Conservation (phyloP, 2,113 vertebrate species). For the Sinocyclocheilus maitianheensis region DNA sequence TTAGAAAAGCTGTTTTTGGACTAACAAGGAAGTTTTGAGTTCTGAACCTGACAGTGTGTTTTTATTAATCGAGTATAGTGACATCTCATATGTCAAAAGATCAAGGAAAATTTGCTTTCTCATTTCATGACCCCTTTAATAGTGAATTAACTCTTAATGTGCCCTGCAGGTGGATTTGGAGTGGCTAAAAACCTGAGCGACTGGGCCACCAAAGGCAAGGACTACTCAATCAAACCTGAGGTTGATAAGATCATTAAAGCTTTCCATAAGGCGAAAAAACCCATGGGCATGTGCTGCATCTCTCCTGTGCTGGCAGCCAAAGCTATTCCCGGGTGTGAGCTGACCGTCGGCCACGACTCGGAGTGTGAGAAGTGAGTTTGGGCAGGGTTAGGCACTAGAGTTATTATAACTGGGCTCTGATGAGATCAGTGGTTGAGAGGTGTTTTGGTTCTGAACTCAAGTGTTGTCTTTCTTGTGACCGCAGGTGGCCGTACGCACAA, state of each 20-base stretch:
- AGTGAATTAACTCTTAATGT: neutral
- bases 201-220: slow-evolving; percentile 84
- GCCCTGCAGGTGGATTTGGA: slow-evolving; percentile 82
- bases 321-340: too few species aligned
- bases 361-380: too few species aligned
- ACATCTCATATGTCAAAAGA: neutral
- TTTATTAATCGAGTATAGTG: too few species aligned
- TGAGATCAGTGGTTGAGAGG: neutral
- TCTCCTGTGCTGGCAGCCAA: slow-evolving; percentile 81
- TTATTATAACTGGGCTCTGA: neutral
- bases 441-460: neutral
- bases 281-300: slow-evolving; percentile 88
- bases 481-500: slow-evolving; percentile 78
- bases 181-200: slow-evolving; percentile 91
- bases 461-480: neutral
- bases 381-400: too few species aligned
- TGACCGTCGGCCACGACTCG: too few species aligned
- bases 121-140: neutral
- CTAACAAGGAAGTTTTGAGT: neutral
- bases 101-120: neutral
- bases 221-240: slow-evolving; percentile 71
- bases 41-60: too few species aligned
- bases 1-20: too few species aligned
- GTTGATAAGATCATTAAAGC: slow-evolving; percentile 77
- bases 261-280: slow-evolving; percentile 82